These are phyloP conservation scores for Drosophila pseudotakahashii DNA, from an alignment of 2,888 invertebrate genomes.

Conservation along the genomic window DNA sequence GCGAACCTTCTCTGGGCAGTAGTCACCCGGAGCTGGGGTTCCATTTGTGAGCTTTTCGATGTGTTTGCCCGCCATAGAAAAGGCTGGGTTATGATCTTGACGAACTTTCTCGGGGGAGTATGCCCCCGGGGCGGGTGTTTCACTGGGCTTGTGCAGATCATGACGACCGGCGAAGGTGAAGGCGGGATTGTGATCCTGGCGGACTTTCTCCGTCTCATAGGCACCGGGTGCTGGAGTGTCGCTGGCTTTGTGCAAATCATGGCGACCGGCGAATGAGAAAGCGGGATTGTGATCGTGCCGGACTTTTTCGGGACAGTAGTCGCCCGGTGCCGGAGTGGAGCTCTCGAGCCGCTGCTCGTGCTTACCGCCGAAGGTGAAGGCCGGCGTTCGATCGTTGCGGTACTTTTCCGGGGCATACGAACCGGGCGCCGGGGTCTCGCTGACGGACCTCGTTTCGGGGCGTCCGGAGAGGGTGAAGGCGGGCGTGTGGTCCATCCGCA, in stretches of 20 bases:
- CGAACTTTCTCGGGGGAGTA: conserved; percentile 85
- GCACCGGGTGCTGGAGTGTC: conserved; percentile 88
- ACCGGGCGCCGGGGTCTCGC: conserved; percentile 84
- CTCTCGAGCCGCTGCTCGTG: conserved; percentile 81
- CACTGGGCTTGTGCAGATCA: conserved; percentile 85
- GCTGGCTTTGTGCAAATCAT: conserved; percentile 82
- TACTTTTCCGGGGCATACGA: conserved; percentile 86
- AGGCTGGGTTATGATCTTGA: conserved; percentile 86
- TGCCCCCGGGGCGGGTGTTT: conserved; percentile 87
- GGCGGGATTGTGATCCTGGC: conserved; percentile 85
- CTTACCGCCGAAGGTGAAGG: conserved; percentile 89
- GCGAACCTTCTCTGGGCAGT: conserved; percentile 87
- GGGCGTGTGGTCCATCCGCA: conserved; percentile 84
- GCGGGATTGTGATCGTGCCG: conserved; percentile 86
- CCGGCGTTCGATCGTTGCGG: conserved; percentile 81
- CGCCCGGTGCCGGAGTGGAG: conserved; percentile 88
- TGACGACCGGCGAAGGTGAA: conserved; percentile 88
- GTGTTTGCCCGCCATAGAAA: conserved; percentile 86
- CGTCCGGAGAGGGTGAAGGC: conserved; percentile 85
- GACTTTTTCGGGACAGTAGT: conserved; percentile 87
- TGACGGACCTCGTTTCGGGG: conserved; percentile 79
- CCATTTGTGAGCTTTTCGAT: conserved; percentile 85
- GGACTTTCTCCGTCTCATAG: conserved; percentile 86
- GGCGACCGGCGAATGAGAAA: conserved; percentile 88
- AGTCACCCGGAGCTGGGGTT: conserved; percentile 87